Evolutionary conservation across 2,888 invertebrate genomes (phyloP), one percentile per base, ranked within the genome.

Genomic region (Halictus ligatus): DNA sequence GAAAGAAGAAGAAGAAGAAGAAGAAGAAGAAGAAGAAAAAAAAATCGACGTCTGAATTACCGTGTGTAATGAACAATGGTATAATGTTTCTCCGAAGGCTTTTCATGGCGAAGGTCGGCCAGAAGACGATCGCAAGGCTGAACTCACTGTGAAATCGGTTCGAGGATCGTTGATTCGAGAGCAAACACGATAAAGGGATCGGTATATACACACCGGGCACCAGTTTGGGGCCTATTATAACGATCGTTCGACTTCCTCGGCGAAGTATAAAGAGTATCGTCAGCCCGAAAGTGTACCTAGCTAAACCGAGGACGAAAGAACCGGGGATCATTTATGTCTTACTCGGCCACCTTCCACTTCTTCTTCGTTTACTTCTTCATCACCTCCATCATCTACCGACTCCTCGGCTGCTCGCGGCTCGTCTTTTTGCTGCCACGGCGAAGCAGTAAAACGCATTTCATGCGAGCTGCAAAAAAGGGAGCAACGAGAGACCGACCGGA

Each of bases 361-460:
- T 88, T 87, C 89, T 90, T 90, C 90, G 90, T 89, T 90, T 86
- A 84, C 87, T 90, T 90, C 90, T 90, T 90, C 90, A 90, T 90
- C 90, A 90, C 86, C 90, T 90, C 85, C 87, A 88, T 90, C 90
- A 89, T 90, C 90, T 75, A 81, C 83, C 79, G 88, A 77, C 84
- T 83, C 83, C 75, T 74, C 84, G 81, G 80, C 84, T 69, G 71
- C 85, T 80, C 82, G 75, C 73, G 72, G 76, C 82, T 83, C 74
- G 48, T 88, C 83, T 78, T 88, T 88, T 90, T 90, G 85, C 80
- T 35, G 25, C 75, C 82, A 79, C 81, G 87, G 81, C 79, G 74
- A 81, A 87, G 90, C 90, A 90, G 89, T 90, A 90, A 90, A 90
- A 90, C 90, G 90, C 90, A 90, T 90, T 90, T 90, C 89, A 88